Evolutionary conservation across 1,140 invertebrate genomes (phyloP).

Genomic region (Ectropis grisescens): DNA sequence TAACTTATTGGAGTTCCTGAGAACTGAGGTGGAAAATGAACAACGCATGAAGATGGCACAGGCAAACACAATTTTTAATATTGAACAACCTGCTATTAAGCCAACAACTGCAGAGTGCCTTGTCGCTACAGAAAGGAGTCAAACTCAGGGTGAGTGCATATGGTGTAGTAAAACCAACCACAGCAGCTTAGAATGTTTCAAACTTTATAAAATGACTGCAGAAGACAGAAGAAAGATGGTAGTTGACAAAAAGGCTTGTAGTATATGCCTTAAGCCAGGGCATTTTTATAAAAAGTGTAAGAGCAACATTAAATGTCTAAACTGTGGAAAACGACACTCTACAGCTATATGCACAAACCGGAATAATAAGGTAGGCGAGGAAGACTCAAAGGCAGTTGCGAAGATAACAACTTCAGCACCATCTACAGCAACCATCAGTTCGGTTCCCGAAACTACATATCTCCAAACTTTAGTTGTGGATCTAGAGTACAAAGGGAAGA

Average conservation of each 20-base stretch:
- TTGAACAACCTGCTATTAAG: no score
- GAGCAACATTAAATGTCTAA: background rate
- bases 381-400: no score
- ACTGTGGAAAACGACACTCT: background rate
- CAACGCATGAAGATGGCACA: no score
- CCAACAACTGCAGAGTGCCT: no score
- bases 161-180: background rate
- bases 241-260: background rate
- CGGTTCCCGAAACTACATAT: background rate
- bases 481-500: background rate
- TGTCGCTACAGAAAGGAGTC: no score
- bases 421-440: no score
- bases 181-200: background rate
- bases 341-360: background rate
- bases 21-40: no score
- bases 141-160: no score
- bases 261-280: background rate
- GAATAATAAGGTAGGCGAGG: no score
- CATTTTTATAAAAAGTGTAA: background rate
- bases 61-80: no score
- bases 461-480: background rate
- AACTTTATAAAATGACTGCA: background rate
- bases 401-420: no score
- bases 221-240: background rate
- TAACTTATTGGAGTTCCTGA: no score